Evolutionary conservation across 2,113 vertebrate species (phyloP), one percentile per base, ranked within the genome.

Genomic region (Urocolius indicus): DNA sequence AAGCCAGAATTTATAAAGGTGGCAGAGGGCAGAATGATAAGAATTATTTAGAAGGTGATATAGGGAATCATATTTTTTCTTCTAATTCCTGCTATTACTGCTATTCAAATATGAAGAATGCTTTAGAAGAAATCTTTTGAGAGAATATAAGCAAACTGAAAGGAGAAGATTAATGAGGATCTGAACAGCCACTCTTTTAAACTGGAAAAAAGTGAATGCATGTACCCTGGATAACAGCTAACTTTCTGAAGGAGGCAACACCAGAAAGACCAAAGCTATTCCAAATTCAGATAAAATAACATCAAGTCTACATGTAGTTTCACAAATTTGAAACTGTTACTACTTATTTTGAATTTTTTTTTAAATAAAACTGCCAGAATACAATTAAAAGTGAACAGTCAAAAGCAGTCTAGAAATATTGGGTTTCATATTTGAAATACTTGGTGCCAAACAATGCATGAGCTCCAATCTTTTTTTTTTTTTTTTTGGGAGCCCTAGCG

Each of bases 21-120:
- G 24, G 65, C 1, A 2, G 26, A 0, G 3, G 32, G 19, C 6
- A 1, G 16, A 66, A 58, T 1, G 7, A 29, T 13, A 88, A 11
- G 9, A 89, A 75, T 36, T 61, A 71, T 34, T 89, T 66, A 74
- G 32, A 14, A 52, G 18, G 4, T 14, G 16, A 78, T 61, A 75
- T 1, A 61, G 4, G 11, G 69, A 92, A 87, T 72, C 34, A 4
- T 24, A 55, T 71, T 74, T 80, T 80, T 75, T 74, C 52, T 92
- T 87, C 36, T 75, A 74, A 75, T 21, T 91, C 48, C 18, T 67
- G 41, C 10, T 68, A 22, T 57, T 52, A 49, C 32, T 74, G 43
- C 46, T 77, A 41, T 38, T 84, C 45, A 67, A 57, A 78, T 10
- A 82, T 30, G 13, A 93, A 67, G 22, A 79, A 73, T 5, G 26